A percentile compares a stretch with the other conserved stretches of the same genome.
phyloP scores from a whole-genome alignment of 2,888 invertebrate genomes.

The Cybosia mesomella region DNA sequence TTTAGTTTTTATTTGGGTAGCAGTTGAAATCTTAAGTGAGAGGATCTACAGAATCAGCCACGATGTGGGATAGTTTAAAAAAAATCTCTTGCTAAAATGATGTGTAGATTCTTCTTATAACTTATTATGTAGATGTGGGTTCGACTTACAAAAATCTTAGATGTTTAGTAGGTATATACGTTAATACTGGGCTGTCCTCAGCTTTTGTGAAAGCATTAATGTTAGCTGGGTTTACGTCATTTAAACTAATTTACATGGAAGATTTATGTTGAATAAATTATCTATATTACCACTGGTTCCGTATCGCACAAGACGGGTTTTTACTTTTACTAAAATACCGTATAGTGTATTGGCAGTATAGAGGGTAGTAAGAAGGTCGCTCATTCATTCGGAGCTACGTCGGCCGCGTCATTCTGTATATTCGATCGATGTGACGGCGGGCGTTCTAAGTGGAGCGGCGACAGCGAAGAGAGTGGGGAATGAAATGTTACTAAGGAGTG shows the following conservation, averaged over 20 bases:
- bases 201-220: background rate
- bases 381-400: background rate
- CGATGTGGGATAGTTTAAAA: slow-evolving; percentile 9
- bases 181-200: background rate
- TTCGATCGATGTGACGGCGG: background rate
- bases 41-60: slow-evolving; percentile 64
- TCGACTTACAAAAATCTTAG: background rate
- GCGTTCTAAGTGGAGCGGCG: background rate
- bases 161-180: background rate
- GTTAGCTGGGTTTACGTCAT: background rate
- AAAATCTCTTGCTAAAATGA: background rate
- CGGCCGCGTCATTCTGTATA: background rate
- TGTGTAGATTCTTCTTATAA: background rate
- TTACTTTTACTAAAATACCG: background rate
- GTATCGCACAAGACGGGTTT: background rate
- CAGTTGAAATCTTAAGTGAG: slow-evolving; percentile 54
- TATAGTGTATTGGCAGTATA: background rate
- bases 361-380: background rate
- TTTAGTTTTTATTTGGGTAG: slow-evolving; percentile 18
- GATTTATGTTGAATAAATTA: background rate
- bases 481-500: slow-evolving; percentile 64
- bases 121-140: slow-evolving; percentile 2
- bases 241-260: background rate
- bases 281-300: background rate
- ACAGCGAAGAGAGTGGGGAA: slow-evolving; percentile 8